Percentiles rank a stretch among this genome's conserved stretches.
Conservation (phyloP, 1,140 invertebrate species). For the Drusus annulatus region DNA sequence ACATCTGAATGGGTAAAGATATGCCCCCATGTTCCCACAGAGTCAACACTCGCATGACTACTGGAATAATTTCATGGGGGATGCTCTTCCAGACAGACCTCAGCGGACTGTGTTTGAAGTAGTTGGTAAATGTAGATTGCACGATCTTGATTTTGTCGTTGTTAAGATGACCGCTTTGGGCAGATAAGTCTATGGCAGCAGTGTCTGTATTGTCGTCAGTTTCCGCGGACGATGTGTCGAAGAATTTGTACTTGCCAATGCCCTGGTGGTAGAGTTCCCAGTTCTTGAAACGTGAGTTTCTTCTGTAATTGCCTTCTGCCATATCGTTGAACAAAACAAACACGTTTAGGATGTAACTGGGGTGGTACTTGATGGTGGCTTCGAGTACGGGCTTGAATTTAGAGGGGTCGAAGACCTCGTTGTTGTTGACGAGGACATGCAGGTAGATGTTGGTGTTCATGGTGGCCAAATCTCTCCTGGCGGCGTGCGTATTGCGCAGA, state of each 20-base stretch:
- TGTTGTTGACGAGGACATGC: constrained; percentile 52
- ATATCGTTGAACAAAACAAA: constrained; percentile 53
- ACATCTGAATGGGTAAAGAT: constrained; percentile 54
- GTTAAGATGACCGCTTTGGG: neutral
- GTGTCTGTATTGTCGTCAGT: constrained; percentile 21
- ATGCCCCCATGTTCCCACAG: constrained; percentile 56
- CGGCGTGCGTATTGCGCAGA: constrained; percentile 22
- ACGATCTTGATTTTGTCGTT: constrained; percentile 47
- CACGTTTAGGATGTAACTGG: constrained; percentile 49
- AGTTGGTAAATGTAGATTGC: constrained; percentile 53
- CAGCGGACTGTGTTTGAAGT: constrained; percentile 55
- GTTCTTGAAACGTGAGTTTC: constrained; percentile 53
- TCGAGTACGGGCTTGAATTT: constrained; percentile 39
- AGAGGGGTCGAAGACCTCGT: constrained; percentile 42
- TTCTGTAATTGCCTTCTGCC: constrained; percentile 41
- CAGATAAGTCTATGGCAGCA: neutral
- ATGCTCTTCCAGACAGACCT: constrained; percentile 46
- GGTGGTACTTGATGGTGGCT: constrained; percentile 40
- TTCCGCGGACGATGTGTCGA: constrained; percentile 53
- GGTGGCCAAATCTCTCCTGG: neutral
- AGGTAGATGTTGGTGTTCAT: constrained; percentile 51
- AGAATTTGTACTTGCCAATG: constrained; percentile 49
- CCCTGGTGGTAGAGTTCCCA: constrained; percentile 52
- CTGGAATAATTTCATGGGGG: constrained; percentile 43
- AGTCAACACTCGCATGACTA: constrained; percentile 50